Evolutionary conservation across 1,140 invertebrate genomes (phyloP), one percentile per base, ranked within the genome.

Genomic region (Leptinotarsa texana): DNA sequence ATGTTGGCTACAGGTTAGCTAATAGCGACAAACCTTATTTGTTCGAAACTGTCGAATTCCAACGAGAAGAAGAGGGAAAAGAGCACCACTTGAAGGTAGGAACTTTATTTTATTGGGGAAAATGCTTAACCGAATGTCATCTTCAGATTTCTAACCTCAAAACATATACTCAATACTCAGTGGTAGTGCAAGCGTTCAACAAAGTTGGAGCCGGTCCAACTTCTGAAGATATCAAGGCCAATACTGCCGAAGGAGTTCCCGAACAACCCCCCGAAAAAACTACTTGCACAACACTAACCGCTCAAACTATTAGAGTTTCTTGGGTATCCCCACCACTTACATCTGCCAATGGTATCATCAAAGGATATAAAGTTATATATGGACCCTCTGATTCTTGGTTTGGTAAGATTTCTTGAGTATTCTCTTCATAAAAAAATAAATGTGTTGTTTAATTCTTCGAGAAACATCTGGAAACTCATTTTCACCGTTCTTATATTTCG

Each of bases 351-450:
- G 97, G 97, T 78, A 92, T 98, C 63, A 96, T 98, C 77, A 96
- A 97, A 85, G 96, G 96, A 33, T 99, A 98, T 88, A 98, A 98
- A 87, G 95, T 98, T 69, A 92, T 98, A 75, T 98, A 97, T 83
- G 96, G 95, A 81, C 95, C 96, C 65, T 94, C 93, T 79, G 94
- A 96, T 79, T 91, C 93, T 70, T 96, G 95, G 95, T 95, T 94
- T 89, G 92, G 92, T 94, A 88, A 91, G 91, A 92, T 57, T 57
- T 57, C 5, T 57, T n/a, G 3, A 42, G 8, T 3, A 42, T 42
- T 42, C 8, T 42, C 33, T 42, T 42, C 8, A 42, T 42, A 8
- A 42, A 42, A 42, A 42, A 11, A 42, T 11, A 42, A 42, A 11
- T 42, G 33, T 33, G 27, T 27, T 6, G 24, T 27, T 27, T 6